These are phyloP conservation scores for Leptinotarsa rubiginosa DNA, from an alignment of 2,888 invertebrate species.

Conservation along the genomic window DNA sequence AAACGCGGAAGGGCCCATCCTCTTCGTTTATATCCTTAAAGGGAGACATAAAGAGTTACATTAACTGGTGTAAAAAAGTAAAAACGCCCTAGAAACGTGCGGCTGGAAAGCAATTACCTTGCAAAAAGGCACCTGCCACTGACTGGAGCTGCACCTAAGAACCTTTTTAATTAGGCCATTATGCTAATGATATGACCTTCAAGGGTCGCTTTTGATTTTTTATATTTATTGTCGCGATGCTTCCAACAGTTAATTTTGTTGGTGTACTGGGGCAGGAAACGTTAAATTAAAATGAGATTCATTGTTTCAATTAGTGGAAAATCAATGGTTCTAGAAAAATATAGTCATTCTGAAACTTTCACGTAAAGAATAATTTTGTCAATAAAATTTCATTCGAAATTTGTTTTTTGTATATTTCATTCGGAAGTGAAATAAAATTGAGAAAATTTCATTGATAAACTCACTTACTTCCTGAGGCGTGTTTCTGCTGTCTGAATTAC, in stretches of 20 bases:
- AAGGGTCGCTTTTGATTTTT: constrained; percentile 59
- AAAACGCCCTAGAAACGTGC: constrained; percentile 42
- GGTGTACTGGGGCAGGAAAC: not conserved
- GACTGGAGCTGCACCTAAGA: constrained; percentile 58
- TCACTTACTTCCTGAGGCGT: too few relatives aligned
- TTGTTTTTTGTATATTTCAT: too few relatives aligned
- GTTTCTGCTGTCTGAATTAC: too few relatives aligned
- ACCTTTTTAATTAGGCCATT: constrained; percentile 60
- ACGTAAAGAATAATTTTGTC: too few relatives aligned
- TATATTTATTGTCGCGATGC: constrained; percentile 50
- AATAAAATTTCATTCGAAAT: too few relatives aligned
- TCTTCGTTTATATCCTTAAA: constrained; percentile 25
- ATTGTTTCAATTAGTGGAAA: not conserved
- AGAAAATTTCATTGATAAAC: too few relatives aligned
- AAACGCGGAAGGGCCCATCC: constrained; percentile 27
- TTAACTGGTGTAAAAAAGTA: constrained; percentile 46
- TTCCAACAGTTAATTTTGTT: constrained; percentile 12
- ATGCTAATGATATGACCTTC: constrained; percentile 60
- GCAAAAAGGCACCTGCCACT: constrained; percentile 57
- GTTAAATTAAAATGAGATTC: not conserved
- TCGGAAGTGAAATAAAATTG: too few relatives aligned
- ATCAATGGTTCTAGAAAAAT: too few relatives aligned
- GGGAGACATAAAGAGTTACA: constrained; percentile 44
- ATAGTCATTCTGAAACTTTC: too few relatives aligned
- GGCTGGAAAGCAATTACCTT: constrained; percentile 54